Conservation (phyloP, 1,140 invertebrate species). For the Melitaea cinxia region DNA sequence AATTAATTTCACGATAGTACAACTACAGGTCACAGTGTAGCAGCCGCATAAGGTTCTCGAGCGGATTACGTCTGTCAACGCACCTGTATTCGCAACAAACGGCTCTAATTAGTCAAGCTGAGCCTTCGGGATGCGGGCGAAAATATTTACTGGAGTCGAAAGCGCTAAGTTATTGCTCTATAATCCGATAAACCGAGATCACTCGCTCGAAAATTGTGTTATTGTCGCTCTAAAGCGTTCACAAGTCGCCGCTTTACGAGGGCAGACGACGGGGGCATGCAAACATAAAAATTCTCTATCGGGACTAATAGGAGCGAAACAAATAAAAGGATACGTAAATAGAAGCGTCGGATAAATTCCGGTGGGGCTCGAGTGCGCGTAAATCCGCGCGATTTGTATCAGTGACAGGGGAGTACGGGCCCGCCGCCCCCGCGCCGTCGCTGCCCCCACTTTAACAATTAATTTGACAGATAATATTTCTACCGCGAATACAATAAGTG, state of each 20-base stretch:
- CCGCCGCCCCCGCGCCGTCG: conserved; percentile 34
- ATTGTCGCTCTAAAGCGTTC: conserved; percentile 75
- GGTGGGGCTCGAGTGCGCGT: conserved; percentile 76
- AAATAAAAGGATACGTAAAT: conserved; percentile 82
- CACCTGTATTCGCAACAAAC: conserved; percentile 71
- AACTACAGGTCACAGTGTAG: not conserved
- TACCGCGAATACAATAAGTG: conserved; percentile 47
- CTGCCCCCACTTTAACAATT: conserved; percentile 60
- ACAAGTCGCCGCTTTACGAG: conserved; percentile 77
- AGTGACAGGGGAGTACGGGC: conserved; percentile 70
- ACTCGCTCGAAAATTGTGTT: conserved; percentile 74
- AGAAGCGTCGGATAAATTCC: conserved; percentile 78
- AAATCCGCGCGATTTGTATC: conserved; percentile 81
- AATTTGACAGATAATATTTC: conserved; percentile 72
- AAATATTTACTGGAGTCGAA: conserved; percentile 70
- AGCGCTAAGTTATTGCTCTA: conserved; percentile 68
- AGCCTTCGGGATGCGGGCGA: conserved; percentile 57
- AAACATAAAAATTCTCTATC: conserved; percentile 82
- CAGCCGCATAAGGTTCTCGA: conserved; percentile 28
- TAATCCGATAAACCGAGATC: conserved; percentile 76
- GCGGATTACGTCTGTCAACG: conserved; percentile 62
- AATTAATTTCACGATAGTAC: not conserved
- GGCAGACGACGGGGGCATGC: conserved; percentile 70
- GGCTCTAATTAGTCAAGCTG: conserved; percentile 70
- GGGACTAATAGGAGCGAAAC: conserved; percentile 80